Percentiles rank a stretch among this genome's conserved stretches.
These are phyloP conservation scores for Megalops cyprinoides DNA, from an alignment of 2,797 vertebrate species.

Conservation along the genomic window DNA sequence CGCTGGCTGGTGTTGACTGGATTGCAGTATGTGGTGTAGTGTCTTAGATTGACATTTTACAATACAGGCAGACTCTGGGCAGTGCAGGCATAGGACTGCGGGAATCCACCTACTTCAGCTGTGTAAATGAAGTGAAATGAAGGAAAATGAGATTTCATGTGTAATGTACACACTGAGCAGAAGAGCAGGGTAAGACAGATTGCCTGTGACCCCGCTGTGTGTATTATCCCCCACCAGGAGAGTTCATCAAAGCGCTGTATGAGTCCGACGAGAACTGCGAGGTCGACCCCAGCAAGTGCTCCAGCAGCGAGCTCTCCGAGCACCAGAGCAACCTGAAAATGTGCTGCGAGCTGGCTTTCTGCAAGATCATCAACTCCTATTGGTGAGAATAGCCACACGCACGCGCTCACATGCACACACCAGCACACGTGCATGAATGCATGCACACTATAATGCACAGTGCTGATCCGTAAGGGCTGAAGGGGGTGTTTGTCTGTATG, in stretches of 20 bases:
- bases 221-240: conserved; percentile 79
- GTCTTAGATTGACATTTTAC: too few relatives aligned
- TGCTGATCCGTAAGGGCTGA: too few relatives aligned
- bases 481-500: too few relatives aligned
- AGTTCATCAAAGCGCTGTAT: conserved; percentile 94
- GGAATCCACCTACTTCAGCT: too few relatives aligned
- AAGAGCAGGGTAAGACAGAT: conserved; percentile 9
- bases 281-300: conserved; percentile 90
- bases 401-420: neutral
- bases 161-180: too few relatives aligned
- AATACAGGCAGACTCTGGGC: too few relatives aligned
- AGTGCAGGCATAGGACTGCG: too few relatives aligned
- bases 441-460: neutral
- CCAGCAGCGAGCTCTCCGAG: conserved; percentile 79
- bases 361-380: conserved; percentile 98
- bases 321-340: conserved; percentile 96
- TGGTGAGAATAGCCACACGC: conserved; percentile 72
- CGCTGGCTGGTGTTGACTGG: too few relatives aligned
- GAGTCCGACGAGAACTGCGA: conserved; percentile 97
- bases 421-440: neutral
- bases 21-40: too few relatives aligned
- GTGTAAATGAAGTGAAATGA: too few relatives aligned
- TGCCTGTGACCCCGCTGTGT: neutral
- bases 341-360: conserved; percentile 97
- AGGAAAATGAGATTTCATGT: too few relatives aligned